Evolutionary conservation across 2,113 vertebrate genomes (phyloP).

Genomic region (Balaenoptera acutorostrata): DNA sequence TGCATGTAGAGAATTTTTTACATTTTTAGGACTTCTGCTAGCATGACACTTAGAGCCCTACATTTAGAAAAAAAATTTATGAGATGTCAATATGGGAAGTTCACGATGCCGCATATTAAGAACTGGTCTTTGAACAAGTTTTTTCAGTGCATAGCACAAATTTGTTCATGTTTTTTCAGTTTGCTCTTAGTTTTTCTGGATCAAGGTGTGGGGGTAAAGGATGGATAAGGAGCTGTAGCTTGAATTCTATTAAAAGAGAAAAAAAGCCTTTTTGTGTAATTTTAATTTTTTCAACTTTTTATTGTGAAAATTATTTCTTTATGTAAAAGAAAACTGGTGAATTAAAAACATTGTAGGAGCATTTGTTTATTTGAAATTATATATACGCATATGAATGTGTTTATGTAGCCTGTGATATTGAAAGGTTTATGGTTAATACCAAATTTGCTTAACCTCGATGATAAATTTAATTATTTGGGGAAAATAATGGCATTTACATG

Average conservation of each 20-base stretch:
- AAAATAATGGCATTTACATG: not conserved
- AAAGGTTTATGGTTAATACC: not conserved
- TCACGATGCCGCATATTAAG: constrained; percentile 69
- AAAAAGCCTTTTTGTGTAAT: constrained; percentile 46
- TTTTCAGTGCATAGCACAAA: not conserved
- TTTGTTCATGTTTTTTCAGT: not conserved
- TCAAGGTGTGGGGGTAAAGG: constrained; percentile 5
- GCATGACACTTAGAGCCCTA: not conserved
- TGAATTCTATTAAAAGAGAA: constrained; percentile 54
- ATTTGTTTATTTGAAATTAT: constrained; percentile 17
- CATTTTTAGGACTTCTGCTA: not conserved
- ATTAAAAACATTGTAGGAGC: not conserved
- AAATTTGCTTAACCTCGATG: not conserved
- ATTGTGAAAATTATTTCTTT: constrained; percentile 62
- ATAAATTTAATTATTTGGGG: not conserved
- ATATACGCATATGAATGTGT: not conserved
- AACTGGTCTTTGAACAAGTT: constrained; percentile 57
- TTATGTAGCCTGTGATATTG: not conserved
- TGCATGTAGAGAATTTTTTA: not conserved
- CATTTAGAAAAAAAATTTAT: constrained; percentile 51
- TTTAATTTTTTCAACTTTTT: constrained; percentile 46
- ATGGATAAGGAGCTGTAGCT: not conserved
- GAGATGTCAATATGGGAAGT: constrained; percentile 68
- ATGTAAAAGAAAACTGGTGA: constrained; percentile 21
- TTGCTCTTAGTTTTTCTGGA: constrained; percentile 57